Evolutionary conservation across 2,888 invertebrate genomes (phyloP).

Genomic region (Linyphia triangularis): DNA sequence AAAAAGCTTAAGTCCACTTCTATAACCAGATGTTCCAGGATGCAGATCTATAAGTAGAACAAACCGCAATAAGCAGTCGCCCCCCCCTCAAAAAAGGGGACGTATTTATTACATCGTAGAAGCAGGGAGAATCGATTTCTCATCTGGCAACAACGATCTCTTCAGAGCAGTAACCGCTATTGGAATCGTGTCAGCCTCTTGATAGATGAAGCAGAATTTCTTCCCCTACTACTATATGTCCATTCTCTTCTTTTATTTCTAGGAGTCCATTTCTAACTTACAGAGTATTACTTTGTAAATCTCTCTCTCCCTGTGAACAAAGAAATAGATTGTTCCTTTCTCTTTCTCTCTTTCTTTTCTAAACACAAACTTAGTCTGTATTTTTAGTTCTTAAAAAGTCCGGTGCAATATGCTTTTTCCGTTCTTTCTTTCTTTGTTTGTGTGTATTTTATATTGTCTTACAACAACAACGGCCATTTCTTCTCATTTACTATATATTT

Average conservation of each 20-base stretch:
- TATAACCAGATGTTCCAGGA: neutral
- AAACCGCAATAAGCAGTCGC: neutral
- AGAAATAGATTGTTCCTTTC: slow-evolving; percentile 54
- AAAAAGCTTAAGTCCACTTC: too few relatives aligned
- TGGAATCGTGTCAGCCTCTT: slow-evolving; percentile 67
- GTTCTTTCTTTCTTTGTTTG: neutral
- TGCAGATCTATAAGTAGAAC: neutral
- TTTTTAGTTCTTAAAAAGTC: too few relatives aligned
- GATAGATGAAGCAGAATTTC: slow-evolving; percentile 67
- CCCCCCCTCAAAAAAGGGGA: slow-evolving; percentile 33
- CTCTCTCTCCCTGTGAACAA: slow-evolving; percentile 46
- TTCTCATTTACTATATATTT: neutral
- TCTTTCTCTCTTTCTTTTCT: slow-evolving; percentile 32
- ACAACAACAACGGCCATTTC: slow-evolving; percentile 19
- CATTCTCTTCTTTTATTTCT: slow-evolving; percentile 33
- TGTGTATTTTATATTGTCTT: too few relatives aligned
- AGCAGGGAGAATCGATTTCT: slow-evolving; percentile 63
- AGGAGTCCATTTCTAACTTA: slow-evolving; percentile 63
- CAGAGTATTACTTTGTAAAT: slow-evolving; percentile 72
- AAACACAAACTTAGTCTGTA: too few relatives aligned
- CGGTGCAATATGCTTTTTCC: slow-evolving; percentile 17
- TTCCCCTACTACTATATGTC: slow-evolving; percentile 30
- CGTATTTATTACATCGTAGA: slow-evolving; percentile 68
- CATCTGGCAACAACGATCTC: slow-evolving; percentile 69
- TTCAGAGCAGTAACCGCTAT: slow-evolving; percentile 65